phyloP scores from a whole-genome alignment of 1,140 invertebrate species.

The Diorhabda elongata region DNA sequence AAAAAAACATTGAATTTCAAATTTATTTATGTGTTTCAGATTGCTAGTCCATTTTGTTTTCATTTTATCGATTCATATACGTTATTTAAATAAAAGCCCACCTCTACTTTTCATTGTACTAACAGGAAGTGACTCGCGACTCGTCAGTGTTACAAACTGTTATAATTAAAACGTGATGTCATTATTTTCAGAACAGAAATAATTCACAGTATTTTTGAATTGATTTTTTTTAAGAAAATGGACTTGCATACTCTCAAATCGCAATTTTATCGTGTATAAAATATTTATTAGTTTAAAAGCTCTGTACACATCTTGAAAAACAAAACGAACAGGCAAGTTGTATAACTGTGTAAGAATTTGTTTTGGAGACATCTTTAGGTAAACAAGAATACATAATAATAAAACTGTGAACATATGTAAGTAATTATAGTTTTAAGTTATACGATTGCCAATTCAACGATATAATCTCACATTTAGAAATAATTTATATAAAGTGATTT shows the following conservation, averaged over 20 bases:
- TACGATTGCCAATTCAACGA: slow-evolving; percentile 6
- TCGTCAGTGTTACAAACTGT: too few species aligned
- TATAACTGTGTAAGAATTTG: neutral
- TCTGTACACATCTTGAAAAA: neutral
- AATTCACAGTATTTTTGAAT: too few species aligned
- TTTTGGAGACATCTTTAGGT: neutral
- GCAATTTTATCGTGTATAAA: neutral
- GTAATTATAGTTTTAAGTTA: slow-evolving; percentile 6
- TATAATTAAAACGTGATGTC: too few species aligned
- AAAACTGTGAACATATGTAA: slow-evolving; percentile 1
- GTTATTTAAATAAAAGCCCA: too few species aligned
- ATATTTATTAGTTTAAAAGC: neutral
- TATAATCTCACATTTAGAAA: slow-evolving; percentile 14
- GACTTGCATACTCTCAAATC: too few species aligned
- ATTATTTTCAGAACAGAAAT: too few species aligned
- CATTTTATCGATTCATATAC: too few species aligned
- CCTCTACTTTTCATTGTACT: too few species aligned
- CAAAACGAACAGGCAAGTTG: neutral
- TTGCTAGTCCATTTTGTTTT: neutral
- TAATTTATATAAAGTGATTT: slow-evolving; percentile 3
- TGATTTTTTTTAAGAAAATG: too few species aligned
- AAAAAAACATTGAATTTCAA: neutral
- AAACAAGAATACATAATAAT: neutral
- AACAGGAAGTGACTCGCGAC: too few species aligned
- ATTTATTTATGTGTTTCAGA: neutral